Base-by-base conservation (phyloP, 1,140 invertebrate genomes). In the Nephila pilipes region DNA sequence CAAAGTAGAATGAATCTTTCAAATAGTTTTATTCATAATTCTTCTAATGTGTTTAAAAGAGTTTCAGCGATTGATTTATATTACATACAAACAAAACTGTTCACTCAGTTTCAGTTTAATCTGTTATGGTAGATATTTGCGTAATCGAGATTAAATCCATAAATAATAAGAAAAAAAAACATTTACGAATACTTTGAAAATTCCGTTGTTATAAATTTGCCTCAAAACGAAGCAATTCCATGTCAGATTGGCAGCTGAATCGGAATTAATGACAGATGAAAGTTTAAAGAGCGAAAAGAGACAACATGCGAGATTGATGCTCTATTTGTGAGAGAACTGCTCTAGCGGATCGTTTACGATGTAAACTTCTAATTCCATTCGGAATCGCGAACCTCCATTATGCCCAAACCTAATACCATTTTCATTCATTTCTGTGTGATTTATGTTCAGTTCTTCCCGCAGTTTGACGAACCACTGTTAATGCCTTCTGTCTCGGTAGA, bases 301-400 rank as follows among this genome's bases (percentile, higher is more conserved):
- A 63, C 83, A 85, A 25, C 57, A 10, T n/a, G 32, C 25, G 32
- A 36, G 55, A 60, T 85, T n/a, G 18, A 85, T 85, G 57, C 36
- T 60, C 83, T 20, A 22, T 60, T 57, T 29, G 18, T 85, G 83
- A 18, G 32, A 36, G 69, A 75, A 75, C 36, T 32, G 69, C 14
- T 75, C 4, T 75, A 2, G 14, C 29, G 63, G 58, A 60, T 20
- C 55, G 29, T 85, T 85, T 85, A 85, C 29, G 83, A 85, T 85
- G 55, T 85, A 36, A 60, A 85, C 83, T 60, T 85, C 14, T 16
- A 75, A 85, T 85, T 85, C 55, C 83, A 85, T 85, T 85, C 60
- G 25, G 25, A 54, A 25, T 18, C 29, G 25, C 18, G 83, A 36
- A 14, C 18, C 32, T 36, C 57, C 57, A 32, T 63, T 60, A 63